Evolutionary conservation across 37 sponge, comb jelly and placozoan genomes (phyloP), one percentile per base, ranked within the genome.

Genomic region (Theonella swinhoei): DNA sequence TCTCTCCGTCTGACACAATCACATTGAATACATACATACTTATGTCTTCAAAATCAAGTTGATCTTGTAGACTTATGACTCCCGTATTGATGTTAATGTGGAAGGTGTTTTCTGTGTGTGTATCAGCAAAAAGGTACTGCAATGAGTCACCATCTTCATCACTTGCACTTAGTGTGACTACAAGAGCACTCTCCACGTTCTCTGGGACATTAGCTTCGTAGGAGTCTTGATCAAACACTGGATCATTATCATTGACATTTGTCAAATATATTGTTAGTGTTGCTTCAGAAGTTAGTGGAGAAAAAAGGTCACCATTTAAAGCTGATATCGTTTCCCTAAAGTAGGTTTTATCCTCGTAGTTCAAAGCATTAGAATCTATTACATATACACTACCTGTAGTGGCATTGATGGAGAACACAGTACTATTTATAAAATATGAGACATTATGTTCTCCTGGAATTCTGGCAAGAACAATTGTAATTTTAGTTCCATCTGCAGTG

Each of bases 391-490:
- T 62, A 0, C 88, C 88, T 39, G 82, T 65, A 0, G 0, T 67
- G 2, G 78, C 24, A n/a, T 74, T 62, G 20, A 91, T 87, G 42
- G 24, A n/a, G 40, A 91, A 91, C 23, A 68, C 68, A 62, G 68
- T 26, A 22, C 84, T 62, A 9, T 42, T 3, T 9, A 91, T 37
- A 36, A 60, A 47, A 65, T 76, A 87, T 1, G 37, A 41, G 0
- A 91, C 84, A 17, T 19, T 29, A 9, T 20, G 64, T 14, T 84
- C 88, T 29, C 83, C 87, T 22, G 83, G 68, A 39, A 87, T 88
- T n/a, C 34, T 67, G 4, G 91, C 91, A n/a, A 3, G 5, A 22
- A 91, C 59, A 4, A 35, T 70, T 26, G 29, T 64, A 24, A 34
- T 39, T 39, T 83, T 75, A 43, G 26, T 37, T 11, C 79, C 89